A percentile compares a stretch with the other conserved stretches of the same genome.
phyloP scores from a whole-genome alignment of 2,797 vertebrate species.

The Amblyraja radiata region DNA sequence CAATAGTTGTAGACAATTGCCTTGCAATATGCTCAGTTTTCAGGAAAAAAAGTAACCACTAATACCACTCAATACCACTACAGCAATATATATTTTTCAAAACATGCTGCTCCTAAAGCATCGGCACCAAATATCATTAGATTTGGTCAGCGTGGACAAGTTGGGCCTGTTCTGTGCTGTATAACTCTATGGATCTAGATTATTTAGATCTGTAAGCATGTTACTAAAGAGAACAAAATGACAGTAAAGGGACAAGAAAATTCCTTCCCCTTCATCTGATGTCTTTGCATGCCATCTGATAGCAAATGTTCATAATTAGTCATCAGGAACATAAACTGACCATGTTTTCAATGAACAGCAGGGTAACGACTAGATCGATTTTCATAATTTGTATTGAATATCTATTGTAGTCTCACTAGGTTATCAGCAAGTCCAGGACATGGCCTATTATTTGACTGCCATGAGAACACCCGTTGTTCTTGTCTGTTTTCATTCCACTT shows the following conservation, averaged over 20 bases:
- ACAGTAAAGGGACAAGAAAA: not conserved
- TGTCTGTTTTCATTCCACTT: not conserved
- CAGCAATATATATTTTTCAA: not conserved
- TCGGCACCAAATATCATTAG: not conserved
- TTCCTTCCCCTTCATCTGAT: not conserved
- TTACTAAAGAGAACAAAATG: not conserved
- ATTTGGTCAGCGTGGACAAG: too few species aligned
- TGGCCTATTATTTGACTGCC: not conserved
- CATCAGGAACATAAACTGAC: not conserved
- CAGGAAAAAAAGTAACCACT: not conserved
- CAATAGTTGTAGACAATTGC: not conserved
- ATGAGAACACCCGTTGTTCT: not conserved
- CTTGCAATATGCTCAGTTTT: not conserved
- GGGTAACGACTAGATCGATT: not conserved
- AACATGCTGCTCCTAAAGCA: not conserved
- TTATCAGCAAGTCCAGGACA: not conserved
- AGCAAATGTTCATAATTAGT: not conserved
- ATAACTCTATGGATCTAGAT: not conserved
- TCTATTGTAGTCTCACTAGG: not conserved
- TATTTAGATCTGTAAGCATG: not conserved
- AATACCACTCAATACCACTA: not conserved
- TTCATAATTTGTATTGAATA: not conserved
- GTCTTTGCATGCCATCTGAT: not conserved
- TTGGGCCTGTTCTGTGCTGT: too few species aligned
- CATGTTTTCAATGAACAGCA: not conserved